Conservation (phyloP, 2,888 invertebrate species). For the Drepana falcataria region DNA sequence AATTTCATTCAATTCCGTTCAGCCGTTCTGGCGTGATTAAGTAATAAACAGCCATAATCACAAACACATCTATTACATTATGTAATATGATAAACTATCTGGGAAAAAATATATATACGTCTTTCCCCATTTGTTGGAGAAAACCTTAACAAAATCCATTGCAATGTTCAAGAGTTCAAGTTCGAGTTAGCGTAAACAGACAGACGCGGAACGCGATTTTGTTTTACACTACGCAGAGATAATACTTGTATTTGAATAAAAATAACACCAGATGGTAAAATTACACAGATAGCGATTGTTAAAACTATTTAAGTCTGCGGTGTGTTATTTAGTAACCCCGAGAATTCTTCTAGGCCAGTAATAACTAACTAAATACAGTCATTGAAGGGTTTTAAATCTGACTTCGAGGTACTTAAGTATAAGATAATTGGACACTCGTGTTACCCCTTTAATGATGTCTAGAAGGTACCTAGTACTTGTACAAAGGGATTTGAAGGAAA, state of each 20-base stretch:
- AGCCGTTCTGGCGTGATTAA: too few relatives aligned
- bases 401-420: slow-evolving; percentile 3
- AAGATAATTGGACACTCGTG: not conserved
- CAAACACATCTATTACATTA: too few relatives aligned
- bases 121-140: too few relatives aligned
- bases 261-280: not conserved
- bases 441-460: not conserved
- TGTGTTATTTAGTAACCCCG: slow-evolving; percentile 16
- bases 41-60: too few relatives aligned
- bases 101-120: too few relatives aligned
- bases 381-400: slow-evolving; percentile 20
- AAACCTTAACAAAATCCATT: too few relatives aligned
- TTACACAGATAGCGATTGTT: not conserved
- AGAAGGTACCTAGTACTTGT: not conserved
- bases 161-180: too few relatives aligned
- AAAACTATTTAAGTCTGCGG: not conserved
- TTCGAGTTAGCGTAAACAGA: too few relatives aligned
- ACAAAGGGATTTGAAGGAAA: not conserved
- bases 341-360: slow-evolving; percentile 7
- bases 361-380: slow-evolving; percentile 19
- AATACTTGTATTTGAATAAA: slow-evolving; percentile 8
- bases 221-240: not conserved
- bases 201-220: too few relatives aligned
- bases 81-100: too few relatives aligned
- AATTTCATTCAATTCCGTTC: too few relatives aligned